phyloP scores from a whole-genome alignment of 2,888 invertebrate species.

The Spatulosminthurus flaviceps region DNA sequence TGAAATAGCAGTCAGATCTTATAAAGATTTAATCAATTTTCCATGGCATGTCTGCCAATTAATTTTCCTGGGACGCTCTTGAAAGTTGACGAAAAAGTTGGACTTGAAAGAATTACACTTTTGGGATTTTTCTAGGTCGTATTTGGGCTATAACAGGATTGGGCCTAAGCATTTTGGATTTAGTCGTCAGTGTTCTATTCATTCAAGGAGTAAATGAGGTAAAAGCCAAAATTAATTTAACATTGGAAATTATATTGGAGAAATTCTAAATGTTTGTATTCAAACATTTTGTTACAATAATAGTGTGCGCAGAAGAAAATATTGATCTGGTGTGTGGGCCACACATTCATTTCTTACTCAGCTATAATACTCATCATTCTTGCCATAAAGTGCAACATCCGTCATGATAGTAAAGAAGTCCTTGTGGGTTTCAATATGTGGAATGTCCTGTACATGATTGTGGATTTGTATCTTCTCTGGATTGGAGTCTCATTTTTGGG shows the following conservation, averaged over 20 bases:
- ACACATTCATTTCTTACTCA: constrained; percentile 33
- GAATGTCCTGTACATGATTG: constrained; percentile 36
- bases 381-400: constrained; percentile 40
- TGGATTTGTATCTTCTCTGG: constrained; percentile 42
- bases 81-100: too few species aligned
- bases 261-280: neutral
- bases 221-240: too few species aligned
- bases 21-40: too few species aligned
- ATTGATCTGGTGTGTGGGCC: constrained; percentile 34
- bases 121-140: constrained; percentile 5
- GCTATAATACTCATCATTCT: constrained; percentile 31
- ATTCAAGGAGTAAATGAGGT: constrained; percentile 40
- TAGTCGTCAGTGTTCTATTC: constrained; percentile 37
- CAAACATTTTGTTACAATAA: neutral
- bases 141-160: constrained; percentile 32
- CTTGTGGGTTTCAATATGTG: constrained; percentile 40
- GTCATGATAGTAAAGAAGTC: constrained; percentile 16
- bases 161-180: constrained; percentile 31
- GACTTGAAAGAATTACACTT: neutral
- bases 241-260: neutral
- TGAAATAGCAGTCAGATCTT: too few species aligned
- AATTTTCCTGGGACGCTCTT: too few species aligned
- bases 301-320: constrained; percentile 26
- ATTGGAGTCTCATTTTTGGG: constrained; percentile 38
- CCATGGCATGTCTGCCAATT: too few species aligned